Percentiles rank a stretch among this genome's conserved stretches.
These are phyloP conservation scores for Cyclophora punctaria DNA, from an alignment of 2,888 invertebrate species.

Conservation along the genomic window DNA sequence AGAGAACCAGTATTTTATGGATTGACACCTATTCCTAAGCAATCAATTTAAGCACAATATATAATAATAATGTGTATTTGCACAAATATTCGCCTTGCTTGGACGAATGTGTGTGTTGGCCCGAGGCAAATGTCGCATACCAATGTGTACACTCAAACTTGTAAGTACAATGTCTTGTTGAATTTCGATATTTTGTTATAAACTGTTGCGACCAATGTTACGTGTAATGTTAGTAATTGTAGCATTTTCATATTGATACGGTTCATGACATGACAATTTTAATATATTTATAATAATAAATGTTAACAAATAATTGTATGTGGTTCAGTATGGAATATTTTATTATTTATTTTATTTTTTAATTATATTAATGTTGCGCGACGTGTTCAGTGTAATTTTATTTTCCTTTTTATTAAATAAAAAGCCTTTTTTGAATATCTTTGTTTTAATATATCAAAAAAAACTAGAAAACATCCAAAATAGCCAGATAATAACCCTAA, in stretches of 20 bases:
- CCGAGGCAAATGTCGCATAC: too few relatives aligned
- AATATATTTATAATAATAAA: conserved; percentile 19
- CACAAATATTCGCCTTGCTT: too few relatives aligned
- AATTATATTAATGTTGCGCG: conserved; percentile 68
- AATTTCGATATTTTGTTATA: conserved; percentile 17
- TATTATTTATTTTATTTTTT: conserved; percentile 27
- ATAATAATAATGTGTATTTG: too few relatives aligned
- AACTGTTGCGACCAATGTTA: not conserved
- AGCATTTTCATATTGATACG: conserved; percentile 6
- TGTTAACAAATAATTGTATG: conserved; percentile 58
- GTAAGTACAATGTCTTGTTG: too few relatives aligned
- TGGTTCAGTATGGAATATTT: conserved; percentile 43
- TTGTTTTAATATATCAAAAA: conserved; percentile 16
- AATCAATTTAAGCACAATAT: too few relatives aligned
- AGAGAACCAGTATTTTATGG: too few relatives aligned
- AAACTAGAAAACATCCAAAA: too few relatives aligned
- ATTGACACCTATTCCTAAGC: too few relatives aligned
- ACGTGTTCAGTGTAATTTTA: conserved; percentile 62
- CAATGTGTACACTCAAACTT: too few relatives aligned
- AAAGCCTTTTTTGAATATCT: conserved; percentile 48
- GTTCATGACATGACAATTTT: conserved; percentile 41
- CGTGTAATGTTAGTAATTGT: conserved; percentile 15
- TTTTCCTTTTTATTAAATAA: conserved; percentile 52
- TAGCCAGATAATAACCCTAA: too few relatives aligned
- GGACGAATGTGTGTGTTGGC: too few relatives aligned